Evolutionary conservation across 2,888 invertebrate species (phyloP), one percentile per base, ranked within the genome.

Genomic region (Drosophila acutilabella): DNA sequence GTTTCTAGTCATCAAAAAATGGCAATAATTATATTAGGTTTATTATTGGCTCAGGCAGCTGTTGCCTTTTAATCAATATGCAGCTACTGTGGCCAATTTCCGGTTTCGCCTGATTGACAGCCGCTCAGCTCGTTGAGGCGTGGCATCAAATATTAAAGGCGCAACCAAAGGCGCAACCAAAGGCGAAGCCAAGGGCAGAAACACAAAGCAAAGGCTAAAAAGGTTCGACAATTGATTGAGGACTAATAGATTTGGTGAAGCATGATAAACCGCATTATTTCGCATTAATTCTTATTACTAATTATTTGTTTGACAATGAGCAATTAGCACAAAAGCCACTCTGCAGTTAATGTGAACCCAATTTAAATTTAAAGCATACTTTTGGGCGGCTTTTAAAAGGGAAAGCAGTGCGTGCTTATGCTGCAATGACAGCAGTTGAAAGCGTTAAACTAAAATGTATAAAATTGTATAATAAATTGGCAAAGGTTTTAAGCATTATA

Each of bases 251-350:
- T 41, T 54, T 60, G 58, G 11, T 56, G 60, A 45, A 66, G 60
- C 78, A 52, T 60, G 20, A 26, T n/a, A 38, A 66, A 44, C 38
- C 64, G 61, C 64, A 56, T 51, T 47, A 61, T 61, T 47, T 33
- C 45, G 38, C 64, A 50, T 74, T 64, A 59, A 67, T 69, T 78
- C 44, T 33, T 48, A 30, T 44, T 66, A 36, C 50, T 58, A 70
- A 81, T 81, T 78, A 78, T 70, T 67, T 70, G 64, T 64, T 65
- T 14, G 65, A 41, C 44, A 59, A 59, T 48, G 41, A 26, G 51
- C 44, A 76, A 54, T 61, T 50, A 71, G 53, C 65, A 44, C 1
- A 38, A 57, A 52, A 30, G 30, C 30, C 57, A 45, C 20, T 52
- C 53, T 23, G 18, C 16, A 36, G 26, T 14, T 18, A n/a, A 47